Base-by-base conservation (phyloP, 2,888 invertebrate species). In the Halictus ligatus region DNA sequence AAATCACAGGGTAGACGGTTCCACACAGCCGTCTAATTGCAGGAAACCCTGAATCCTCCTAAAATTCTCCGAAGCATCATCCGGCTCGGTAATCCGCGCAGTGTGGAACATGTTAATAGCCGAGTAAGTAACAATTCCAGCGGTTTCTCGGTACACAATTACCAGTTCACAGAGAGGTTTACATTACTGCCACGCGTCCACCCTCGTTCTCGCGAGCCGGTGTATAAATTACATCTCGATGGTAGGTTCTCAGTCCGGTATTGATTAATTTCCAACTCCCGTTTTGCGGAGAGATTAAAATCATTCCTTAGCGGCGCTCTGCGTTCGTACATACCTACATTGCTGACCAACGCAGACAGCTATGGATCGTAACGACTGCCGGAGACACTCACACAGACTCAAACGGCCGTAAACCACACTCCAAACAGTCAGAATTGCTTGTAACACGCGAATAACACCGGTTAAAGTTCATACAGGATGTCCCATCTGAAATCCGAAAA, bases 171-270 rank as follows among this genome's bases (percentile, higher is more conserved):
- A 67, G 10, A 67, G 43, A 69, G 75, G 83, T 69, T 69, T 40
- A 46, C 69, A 69, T 58, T 74, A 54, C 82, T 71, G 80, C 89
- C 87, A 81, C 90, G 83, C 85, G 89, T 87, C 88, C 87, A 74
- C 81, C 84, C 81, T 78, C 81, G 67, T 81, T 81, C 80, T 80
- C 86, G 79, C 79, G 75, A 75, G 80, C 71, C 67, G 67, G 71
- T 80, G 74, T 82, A 83, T 84, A 88, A 85, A 89, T 87, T 79
- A 76, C 73, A 64, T n/a, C 71, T 29, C 21, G 8, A 40, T 21
- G 40, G 64, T n/a, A 40, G 81, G 69, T 73, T 88, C 81, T 48
- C 77, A 7, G 67, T 67, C 77, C 75, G 78, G 78, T 83, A 83
- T 76, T 72, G 90, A 89, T 88, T 79, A 88, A 85, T 88, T 29